Evolutionary conservation across 2,888 invertebrate species (phyloP).

Genomic region (Ceramica pisi): DNA sequence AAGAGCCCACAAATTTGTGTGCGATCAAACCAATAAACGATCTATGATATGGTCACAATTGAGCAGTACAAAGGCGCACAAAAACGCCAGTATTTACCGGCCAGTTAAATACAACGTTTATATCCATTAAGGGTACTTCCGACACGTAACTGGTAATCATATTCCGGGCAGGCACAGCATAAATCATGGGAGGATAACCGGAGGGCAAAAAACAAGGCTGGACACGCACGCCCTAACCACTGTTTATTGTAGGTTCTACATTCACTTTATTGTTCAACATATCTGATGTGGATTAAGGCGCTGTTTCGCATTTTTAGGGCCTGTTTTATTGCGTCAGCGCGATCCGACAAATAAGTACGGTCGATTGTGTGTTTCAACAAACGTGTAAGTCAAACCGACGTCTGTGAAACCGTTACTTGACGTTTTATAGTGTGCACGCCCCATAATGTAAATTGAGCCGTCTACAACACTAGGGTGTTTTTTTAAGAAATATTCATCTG

Average conservation of each 20-base stretch:
- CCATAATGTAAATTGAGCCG: slow-evolving; percentile 19
- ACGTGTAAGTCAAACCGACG: slow-evolving; percentile 11
- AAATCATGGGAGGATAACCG: slow-evolving; percentile 87
- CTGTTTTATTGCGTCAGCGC: slow-evolving; percentile 47
- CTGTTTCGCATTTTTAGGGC: slow-evolving; percentile 49
- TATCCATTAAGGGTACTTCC: slow-evolving; percentile 89
- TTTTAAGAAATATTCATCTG: slow-evolving; percentile 16
- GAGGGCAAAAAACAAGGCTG: slow-evolving; percentile 83
- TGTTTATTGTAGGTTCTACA: slow-evolving; percentile 84
- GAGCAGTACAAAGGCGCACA: slow-evolving; percentile 68
- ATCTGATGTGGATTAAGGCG: slow-evolving; percentile 75
- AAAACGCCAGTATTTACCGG: slow-evolving; percentile 78
- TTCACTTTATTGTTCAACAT: slow-evolving; percentile 79
- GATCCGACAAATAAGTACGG: slow-evolving; percentile 43
- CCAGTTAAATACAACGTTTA: slow-evolving; percentile 87
- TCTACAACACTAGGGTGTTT: not conserved
- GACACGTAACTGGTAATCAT: slow-evolving; percentile 86
- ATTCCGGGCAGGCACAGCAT: slow-evolving; percentile 87
- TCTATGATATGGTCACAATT: slow-evolving; percentile 72
- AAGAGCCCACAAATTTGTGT: slow-evolving; percentile 68
- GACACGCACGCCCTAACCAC: slow-evolving; percentile 80
- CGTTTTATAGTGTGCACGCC: not conserved
- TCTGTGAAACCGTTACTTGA: not conserved
- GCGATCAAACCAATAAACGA: slow-evolving; percentile 68
- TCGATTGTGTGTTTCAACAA: slow-evolving; percentile 27